These are phyloP conservation scores for Quadroppia sp. DNA, from an alignment of 2,888 invertebrate genomes.

Conservation along the genomic window DNA sequence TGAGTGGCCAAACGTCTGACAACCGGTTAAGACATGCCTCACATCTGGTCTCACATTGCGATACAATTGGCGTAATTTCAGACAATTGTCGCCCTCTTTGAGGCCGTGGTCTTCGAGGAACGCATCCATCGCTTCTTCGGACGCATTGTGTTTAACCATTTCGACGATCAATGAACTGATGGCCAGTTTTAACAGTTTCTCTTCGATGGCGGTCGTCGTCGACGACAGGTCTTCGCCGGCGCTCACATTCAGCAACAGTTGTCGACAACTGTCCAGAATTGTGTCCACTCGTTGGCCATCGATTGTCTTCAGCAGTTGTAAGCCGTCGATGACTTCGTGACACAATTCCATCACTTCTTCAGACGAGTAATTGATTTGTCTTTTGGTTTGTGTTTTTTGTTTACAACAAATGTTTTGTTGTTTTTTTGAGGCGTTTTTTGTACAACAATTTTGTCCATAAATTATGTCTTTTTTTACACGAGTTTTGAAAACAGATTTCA, in stretches of 20 bases:
- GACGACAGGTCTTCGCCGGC: not conserved
- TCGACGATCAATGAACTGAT: conserved; percentile 10
- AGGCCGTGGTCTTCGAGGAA: not conserved
- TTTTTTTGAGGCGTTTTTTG: no score
- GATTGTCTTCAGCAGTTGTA: not conserved
- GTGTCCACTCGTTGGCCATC: not conserved
- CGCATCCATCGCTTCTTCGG: not conserved
- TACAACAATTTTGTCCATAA: not conserved
- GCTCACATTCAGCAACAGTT: not conserved
- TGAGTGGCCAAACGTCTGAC: not conserved
- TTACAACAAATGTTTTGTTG: no score
- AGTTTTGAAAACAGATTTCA: no score
- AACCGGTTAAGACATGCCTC: not conserved
- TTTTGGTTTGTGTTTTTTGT: no score
- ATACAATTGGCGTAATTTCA: not conserved
- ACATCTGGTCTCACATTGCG: not conserved
- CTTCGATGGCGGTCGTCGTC: not conserved
- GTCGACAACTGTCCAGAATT: not conserved
- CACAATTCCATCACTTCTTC: not conserved
- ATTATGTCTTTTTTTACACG: not conserved
- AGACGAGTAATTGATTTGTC: no score
- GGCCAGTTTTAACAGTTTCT: not conserved
- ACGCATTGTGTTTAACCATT: not conserved
- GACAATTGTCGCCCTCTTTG: not conserved
- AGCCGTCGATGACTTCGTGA: conserved; percentile 7